These are phyloP conservation scores for Drosophila kambysellisi DNA, from an alignment of 2,888 invertebrate species.

Conservation along the genomic window DNA sequence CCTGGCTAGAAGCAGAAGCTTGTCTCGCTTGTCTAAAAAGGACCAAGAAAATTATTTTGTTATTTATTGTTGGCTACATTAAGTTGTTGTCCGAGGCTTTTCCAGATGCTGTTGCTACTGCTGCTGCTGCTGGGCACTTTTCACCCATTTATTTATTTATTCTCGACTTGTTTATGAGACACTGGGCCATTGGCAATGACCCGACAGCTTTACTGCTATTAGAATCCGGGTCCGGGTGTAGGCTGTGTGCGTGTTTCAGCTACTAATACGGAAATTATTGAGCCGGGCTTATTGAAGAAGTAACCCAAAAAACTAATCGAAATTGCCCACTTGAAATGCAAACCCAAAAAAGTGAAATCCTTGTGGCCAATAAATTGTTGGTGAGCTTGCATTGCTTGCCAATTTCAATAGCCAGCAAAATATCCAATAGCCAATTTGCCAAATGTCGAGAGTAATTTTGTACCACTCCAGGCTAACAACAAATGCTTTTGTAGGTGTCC, in stretches of 20 bases:
- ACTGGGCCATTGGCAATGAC: conserved; percentile 44
- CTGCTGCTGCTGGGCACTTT: conserved; percentile 19
- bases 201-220: conserved; percentile 18
- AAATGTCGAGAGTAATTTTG: conserved; percentile 23
- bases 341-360: neutral
- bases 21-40: conserved; percentile 25
- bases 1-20: conserved; percentile 9
- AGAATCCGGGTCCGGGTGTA: conserved; percentile 5
- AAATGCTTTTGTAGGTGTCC: conserved; percentile 66
- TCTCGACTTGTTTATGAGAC: conserved; percentile 63
- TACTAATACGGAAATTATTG: conserved; percentile 69
- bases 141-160: conserved; percentile 61
- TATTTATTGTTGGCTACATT: conserved; percentile 43
- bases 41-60: conserved; percentile 40
- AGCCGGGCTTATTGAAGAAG: neutral
- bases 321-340: conserved; percentile 26
- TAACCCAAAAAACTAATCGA: conserved; percentile 28
- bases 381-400: conserved; percentile 17
- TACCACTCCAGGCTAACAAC: conserved; percentile 46
- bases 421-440: conserved; percentile 66
- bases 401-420: conserved; percentile 49
- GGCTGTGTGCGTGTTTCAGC: conserved; percentile 55
- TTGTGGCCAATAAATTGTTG: conserved; percentile 33
- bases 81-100: conserved; percentile 24
- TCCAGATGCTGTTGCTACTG: neutral